A percentile compares a stretch with the other conserved stretches of the same genome.
phyloP scores from a whole-genome alignment of 2,888 invertebrate genomes.

The Yponomeuta malinellus region DNA sequence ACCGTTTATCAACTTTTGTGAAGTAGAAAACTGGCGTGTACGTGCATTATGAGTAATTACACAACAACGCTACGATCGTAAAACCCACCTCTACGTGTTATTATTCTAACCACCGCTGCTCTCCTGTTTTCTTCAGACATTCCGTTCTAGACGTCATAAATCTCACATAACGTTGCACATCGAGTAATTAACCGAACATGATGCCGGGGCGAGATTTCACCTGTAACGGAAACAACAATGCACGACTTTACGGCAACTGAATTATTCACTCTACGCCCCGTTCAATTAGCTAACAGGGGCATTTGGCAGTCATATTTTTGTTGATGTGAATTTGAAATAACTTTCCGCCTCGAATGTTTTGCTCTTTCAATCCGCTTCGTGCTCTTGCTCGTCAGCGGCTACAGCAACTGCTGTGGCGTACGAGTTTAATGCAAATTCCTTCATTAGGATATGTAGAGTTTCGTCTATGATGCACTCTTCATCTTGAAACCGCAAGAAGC shows the following conservation, averaged over 20 bases:
- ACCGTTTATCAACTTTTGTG: too few species aligned
- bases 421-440: conserved; percentile 11
- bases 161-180: conserved; percentile 41
- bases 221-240: conserved; percentile 21
- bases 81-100: conserved; percentile 26
- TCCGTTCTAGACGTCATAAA: conserved; percentile 36
- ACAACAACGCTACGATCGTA: conserved; percentile 13
- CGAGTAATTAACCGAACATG: conserved; percentile 46
- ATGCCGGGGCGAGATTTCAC: conserved; percentile 34
- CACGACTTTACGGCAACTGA: conserved; percentile 1
- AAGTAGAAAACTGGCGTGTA: not conserved
- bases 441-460: not conserved
- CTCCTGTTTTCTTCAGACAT: conserved; percentile 28
- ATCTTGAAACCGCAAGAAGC: conserved; percentile 17
- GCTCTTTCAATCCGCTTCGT: not conserved
- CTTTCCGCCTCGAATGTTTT: not conserved
- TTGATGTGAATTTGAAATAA: not conserved
- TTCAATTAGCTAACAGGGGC: not conserved
- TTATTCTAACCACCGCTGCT: conserved; percentile 15
- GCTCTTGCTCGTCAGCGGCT: not conserved
- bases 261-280: conserved; percentile 5
- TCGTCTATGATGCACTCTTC: conserved; percentile 14
- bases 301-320: conserved; percentile 3
- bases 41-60: conserved; percentile 9
- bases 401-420: not conserved